These are phyloP conservation scores for Phalera bucephala DNA, from an alignment of 2,888 invertebrate genomes.

Conservation along the genomic window DNA sequence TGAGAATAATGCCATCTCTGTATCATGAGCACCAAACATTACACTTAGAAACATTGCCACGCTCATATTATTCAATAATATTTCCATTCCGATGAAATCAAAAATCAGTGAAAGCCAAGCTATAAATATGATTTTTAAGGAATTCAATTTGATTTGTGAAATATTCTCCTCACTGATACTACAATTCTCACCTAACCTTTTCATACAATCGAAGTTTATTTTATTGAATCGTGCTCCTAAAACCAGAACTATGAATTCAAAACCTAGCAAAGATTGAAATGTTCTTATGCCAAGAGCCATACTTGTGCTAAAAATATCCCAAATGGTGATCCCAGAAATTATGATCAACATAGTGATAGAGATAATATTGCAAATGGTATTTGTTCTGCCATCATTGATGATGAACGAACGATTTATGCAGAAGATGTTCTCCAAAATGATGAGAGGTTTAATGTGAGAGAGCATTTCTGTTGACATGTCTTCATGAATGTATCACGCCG, in stretches of 20 bases:
- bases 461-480: conserved; percentile 18
- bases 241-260: conserved; percentile 34
- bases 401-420: conserved; percentile 54
- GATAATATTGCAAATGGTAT: conserved; percentile 36
- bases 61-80: conserved; percentile 19
- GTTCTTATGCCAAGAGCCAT: conserved; percentile 11
- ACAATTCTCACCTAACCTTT: conserved; percentile 49
- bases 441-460: conserved; percentile 30
- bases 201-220: conserved; percentile 34
- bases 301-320: conserved; percentile 29
- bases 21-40: conserved; percentile 50
- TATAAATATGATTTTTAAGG: conserved; percentile 15
- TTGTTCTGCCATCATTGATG: conserved; percentile 24
- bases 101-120: conserved; percentile 31
- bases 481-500: too few relatives aligned
- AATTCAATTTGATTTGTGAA: conserved; percentile 20
- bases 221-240: conserved; percentile 26
- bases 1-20: conserved; percentile 50
- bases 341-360: conserved; percentile 17
- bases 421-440: conserved; percentile 46
- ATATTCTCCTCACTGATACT: conserved; percentile 29
- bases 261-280: conserved; percentile 30
- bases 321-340: conserved; percentile 15
- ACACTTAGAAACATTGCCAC: conserved; percentile 33
- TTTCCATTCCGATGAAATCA: conserved; percentile 38